Base-by-base conservation (phyloP, 2,888 invertebrate genomes). In the Rugalucina vietnamica region DNA sequence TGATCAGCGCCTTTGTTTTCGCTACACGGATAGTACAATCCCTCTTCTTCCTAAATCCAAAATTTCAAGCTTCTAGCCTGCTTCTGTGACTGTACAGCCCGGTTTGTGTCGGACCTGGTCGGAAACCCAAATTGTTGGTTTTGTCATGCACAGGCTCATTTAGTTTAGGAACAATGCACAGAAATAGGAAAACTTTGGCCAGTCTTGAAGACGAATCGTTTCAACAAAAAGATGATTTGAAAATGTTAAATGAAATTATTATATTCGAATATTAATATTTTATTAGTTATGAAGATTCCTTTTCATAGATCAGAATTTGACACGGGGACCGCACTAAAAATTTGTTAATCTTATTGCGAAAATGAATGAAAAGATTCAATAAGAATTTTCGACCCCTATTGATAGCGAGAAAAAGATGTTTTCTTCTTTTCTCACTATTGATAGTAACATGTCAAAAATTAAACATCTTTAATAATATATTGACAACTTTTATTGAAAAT, bases 391-490 rank as follows among this genome's bases (percentile, higher is more conserved):
- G 34, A 65, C 34, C 4, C 18, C 5, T 10, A 18, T 65, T 65
- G 32, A 65, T 65, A 10, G 5, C 12, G 34, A 65, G 34, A 65
- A 3, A 65, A 5, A 34, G 60, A 60, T 60, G 60, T 60, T 60
- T 60, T 60, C 29, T 8, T 4, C 21, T 24, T 60, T 27, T 24
- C 29, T n/a, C 24, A n/a, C 24, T 60, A 60, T 60, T 60, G 60
- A 60, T 60, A 60, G 60, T 60, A 60, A 60, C 60, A 60, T 60
- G 60, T 60, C 60, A 60, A 60, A n/a, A 60, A 60, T 60, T 60
- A 60, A 60, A 60, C 60, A 60, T 60, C 29, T 60, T 60, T 27
- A 60, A 60, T 60, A 29, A 4, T 10, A 24, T 54, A 60, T 60
- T 29, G 60, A 60, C 60, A n/a, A n/a, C n/a, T n/a, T n/a, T n/a